Evolutionary conservation across 1,140 invertebrate genomes (phyloP).

Genomic region (Aricia agestis): DNA sequence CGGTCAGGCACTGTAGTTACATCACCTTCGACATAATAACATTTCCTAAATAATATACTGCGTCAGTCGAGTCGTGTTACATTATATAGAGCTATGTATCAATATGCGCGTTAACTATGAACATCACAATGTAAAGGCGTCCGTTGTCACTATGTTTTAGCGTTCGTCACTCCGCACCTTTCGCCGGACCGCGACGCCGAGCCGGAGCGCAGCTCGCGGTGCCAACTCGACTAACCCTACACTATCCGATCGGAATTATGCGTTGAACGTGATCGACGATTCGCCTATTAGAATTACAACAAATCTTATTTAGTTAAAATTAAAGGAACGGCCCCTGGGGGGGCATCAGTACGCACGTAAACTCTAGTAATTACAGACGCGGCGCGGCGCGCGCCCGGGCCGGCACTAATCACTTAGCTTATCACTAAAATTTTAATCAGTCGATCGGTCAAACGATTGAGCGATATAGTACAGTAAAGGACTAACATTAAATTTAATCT

Average conservation of each 20-base stretch:
- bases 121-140: conserved; percentile 70
- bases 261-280: conserved; percentile 69
- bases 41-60: conserved; percentile 59
- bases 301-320: conserved; percentile 52
- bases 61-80: conserved; percentile 52
- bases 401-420: conserved; percentile 69
- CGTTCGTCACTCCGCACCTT: conserved; percentile 60
- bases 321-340: conserved; percentile 33
- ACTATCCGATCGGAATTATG: conserved; percentile 72
- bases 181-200: conserved; percentile 62
- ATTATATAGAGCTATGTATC: conserved; percentile 63
- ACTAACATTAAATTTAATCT: conserved; percentile 76
- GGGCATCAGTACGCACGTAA: conserved; percentile 46
- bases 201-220: conserved; percentile 64
- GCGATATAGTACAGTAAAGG: conserved; percentile 75
- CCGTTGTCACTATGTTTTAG: conserved; percentile 56
- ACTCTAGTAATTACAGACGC: conserved; percentile 55
- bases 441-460: conserved; percentile 75
- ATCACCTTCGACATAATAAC: conserved; percentile 57
- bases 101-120: conserved; percentile 66
- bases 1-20: conserved; percentile 57
- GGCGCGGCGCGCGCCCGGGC: conserved; percentile 37
- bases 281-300: conserved; percentile 67
- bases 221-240: conserved; percentile 73
- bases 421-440: conserved; percentile 76